Conservation (phyloP, 2,797 vertebrate species). For the Schizothorax lantsangensis region DNA sequence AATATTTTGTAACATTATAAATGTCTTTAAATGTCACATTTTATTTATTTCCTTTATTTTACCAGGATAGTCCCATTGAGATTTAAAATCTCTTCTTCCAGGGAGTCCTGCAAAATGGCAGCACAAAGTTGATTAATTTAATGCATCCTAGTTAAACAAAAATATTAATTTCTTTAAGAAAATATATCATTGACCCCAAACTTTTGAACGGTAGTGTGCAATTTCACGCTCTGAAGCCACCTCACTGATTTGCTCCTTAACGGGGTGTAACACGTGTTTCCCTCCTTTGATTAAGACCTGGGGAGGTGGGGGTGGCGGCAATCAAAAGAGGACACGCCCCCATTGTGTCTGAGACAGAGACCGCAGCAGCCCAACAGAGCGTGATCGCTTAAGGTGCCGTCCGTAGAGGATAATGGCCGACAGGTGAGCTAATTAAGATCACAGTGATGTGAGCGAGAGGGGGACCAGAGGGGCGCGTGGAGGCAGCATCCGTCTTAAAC, state of each 20-base stretch:
- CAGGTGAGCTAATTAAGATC: conserved; percentile 78
- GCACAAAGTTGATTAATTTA: background rate
- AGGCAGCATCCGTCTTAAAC: conserved; percentile 78
- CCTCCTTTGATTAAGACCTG: conserved; percentile 29
- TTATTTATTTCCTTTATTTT: too few relatives aligned
- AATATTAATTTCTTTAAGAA: background rate
- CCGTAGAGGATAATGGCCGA: conserved; percentile 65
- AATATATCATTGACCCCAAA: background rate
- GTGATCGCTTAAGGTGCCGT: conserved; percentile 75
- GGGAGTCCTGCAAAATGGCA: too few relatives aligned
- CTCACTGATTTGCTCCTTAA: conserved; percentile 55
- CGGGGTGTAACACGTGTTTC: conserved; percentile 11
- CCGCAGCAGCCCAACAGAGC: conserved; percentile 74
- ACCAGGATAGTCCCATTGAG: too few relatives aligned
- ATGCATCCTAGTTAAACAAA: background rate
- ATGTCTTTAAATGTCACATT: background rate
- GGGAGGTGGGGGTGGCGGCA: background rate
- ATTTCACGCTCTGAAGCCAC: conserved; percentile 78
- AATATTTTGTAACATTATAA: background rate
- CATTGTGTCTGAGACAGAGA: conserved; percentile 73
- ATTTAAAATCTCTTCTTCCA: too few relatives aligned
- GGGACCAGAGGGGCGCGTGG: conserved; percentile 34
- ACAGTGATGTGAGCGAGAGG: conserved; percentile 68
- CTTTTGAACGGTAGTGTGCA: conserved; percentile 58
- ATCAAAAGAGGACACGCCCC: conserved; percentile 44